Evolutionary conservation across 2,113 vertebrate genomes (phyloP), one percentile per base, ranked within the genome.

Genomic region (Halichoerus grypus): DNA sequence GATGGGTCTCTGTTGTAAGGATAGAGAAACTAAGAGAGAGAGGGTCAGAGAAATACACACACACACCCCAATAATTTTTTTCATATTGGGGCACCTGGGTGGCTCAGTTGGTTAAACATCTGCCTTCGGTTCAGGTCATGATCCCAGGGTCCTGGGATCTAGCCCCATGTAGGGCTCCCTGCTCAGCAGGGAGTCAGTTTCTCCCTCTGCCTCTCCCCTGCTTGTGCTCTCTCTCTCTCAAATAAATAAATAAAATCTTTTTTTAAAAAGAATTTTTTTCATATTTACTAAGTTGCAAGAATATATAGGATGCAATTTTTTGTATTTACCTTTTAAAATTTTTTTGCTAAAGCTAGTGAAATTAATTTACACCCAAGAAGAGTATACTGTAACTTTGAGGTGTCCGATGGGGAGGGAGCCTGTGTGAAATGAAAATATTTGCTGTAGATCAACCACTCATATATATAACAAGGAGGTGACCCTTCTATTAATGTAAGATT

Each of bases 231-330:
- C 57, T 59, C 57, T 59, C 63, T 67, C 31, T 67, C 63, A 67
- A 33, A 67, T 67, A 33, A 33, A 67, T 67, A 33, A 67, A 67
- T 67, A 67, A 14, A 67, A 67, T 67, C 63, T 33, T 65, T 67
- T 67, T 14, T 63, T 14, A 16, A 67, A 67, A 33, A 67, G 15
- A 16, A 1, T 18, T 65, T 33, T 92, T 92, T 77, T 79, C 46
- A 88, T 95, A 59, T 88, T 65, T 88, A 33, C 21, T 95, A 92
- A 76, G 22, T 81, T 96, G 13, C 65, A 95, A 84, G 24, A 63
- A 51, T 89, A 57, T 49, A 46, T 51, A 19, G 53, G 83, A 71
- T 55, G 7, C 26, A 74, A 53, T 65, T 77, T 80, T 84, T 76
- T 7, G 14, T 63, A 42, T 74, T 96, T 86, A n/a, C 7, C 11